phyloP scores from a whole-genome alignment of 1,140 invertebrate genomes.

The Drosophila lacertosa region DNA sequence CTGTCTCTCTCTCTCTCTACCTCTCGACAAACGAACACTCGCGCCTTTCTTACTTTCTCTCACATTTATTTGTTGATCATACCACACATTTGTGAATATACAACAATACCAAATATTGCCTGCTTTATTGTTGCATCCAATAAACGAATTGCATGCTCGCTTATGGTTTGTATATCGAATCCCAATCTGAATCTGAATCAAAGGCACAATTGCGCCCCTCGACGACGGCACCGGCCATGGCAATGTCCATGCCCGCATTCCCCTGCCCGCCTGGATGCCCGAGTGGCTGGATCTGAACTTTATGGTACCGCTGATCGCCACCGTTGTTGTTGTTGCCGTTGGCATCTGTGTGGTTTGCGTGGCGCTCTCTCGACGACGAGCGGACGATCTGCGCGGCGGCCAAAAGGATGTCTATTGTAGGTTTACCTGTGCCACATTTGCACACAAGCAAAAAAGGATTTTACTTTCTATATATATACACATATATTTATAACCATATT shows the following conservation, averaged over 20 bases:
- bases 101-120: slow-evolving; percentile 34
- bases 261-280: slow-evolving; percentile 91
- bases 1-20: slow-evolving; percentile 30
- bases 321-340: slow-evolving; percentile 93
- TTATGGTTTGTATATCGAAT: slow-evolving; percentile 42
- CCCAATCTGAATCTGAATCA: slow-evolving; percentile 5
- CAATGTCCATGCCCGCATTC: slow-evolving; percentile 85
- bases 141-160: slow-evolving; percentile 61
- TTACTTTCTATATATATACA: slow-evolving; percentile 74
- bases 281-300: slow-evolving; percentile 94
- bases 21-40: slow-evolving; percentile 35
- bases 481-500: slow-evolving; percentile 48
- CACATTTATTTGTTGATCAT: slow-evolving; percentile 3
- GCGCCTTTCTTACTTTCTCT: slow-evolving; percentile 47
- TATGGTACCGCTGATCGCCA: slow-evolving; percentile 92
- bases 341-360: slow-evolving; percentile 95
- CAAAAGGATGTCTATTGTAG: slow-evolving; percentile 88
- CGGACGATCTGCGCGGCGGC: slow-evolving; percentile 92
- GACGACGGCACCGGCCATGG: slow-evolving; percentile 86
- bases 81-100: slow-evolving; percentile 38
- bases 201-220: slow-evolving; percentile 91
- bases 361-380: slow-evolving; percentile 90
- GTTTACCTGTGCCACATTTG: slow-evolving; percentile 69
- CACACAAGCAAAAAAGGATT: slow-evolving; percentile 51
- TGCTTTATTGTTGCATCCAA: slow-evolving; percentile 50